These are phyloP conservation scores for Mesocricetus auratus DNA, from an alignment of 2,113 vertebrate species.

Conservation along the genomic window DNA sequence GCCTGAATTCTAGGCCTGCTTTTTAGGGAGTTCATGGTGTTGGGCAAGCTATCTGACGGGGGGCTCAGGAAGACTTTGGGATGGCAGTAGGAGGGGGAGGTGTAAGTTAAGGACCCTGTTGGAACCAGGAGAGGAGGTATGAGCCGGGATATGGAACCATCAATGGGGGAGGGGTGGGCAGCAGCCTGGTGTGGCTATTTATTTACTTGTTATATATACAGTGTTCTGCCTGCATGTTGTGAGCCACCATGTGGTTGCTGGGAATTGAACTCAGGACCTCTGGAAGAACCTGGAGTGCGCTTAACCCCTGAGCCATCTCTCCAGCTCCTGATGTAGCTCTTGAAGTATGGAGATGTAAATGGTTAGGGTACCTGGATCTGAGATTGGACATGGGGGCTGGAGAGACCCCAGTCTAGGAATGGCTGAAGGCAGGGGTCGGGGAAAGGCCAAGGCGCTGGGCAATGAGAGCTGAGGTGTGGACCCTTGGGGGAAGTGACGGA, in stretches of 20 bases:
- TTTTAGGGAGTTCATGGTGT: background rate
- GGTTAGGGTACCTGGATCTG: background rate
- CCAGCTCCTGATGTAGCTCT: background rate
- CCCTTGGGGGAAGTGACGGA: background rate
- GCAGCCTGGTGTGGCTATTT: background rate
- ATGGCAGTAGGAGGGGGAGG: background rate
- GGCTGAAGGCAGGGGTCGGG: background rate
- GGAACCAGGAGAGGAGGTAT: background rate
- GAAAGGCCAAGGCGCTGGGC: background rate
- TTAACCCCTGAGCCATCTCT: too few species aligned
- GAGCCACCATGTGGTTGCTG: too few species aligned
- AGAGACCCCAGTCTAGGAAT: too few species aligned
- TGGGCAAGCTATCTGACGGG: background rate
- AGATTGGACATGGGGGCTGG: background rate
- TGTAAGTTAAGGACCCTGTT: background rate
- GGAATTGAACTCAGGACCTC: too few species aligned
- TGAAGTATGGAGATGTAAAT: fast-evolving
- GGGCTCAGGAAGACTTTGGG: too few species aligned
- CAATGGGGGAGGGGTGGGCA: background rate
- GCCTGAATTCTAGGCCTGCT: background rate
- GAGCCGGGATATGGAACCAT: too few species aligned
- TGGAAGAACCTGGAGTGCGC: too few species aligned
- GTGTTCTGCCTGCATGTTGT: too few species aligned
- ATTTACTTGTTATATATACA: too few species aligned
- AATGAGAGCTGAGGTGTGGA: background rate